Evolutionary conservation across 2,888 invertebrate genomes (phyloP).

Genomic region (Prosopocoilus inquinatus): DNA sequence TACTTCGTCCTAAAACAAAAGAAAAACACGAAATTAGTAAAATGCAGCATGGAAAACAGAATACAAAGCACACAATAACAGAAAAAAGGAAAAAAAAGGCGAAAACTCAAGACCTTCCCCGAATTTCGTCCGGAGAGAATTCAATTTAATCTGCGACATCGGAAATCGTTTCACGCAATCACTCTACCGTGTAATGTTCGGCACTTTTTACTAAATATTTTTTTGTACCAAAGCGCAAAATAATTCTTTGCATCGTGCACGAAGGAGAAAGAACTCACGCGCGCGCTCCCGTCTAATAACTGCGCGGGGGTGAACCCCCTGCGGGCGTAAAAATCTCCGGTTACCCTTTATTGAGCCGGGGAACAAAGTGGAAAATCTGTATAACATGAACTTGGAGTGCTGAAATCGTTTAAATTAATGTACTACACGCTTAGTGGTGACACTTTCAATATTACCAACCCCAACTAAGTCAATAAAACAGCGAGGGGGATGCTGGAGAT

Average conservation of each 20-base stretch:
- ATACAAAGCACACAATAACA: constrained; percentile 2
- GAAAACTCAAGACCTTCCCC: no score
- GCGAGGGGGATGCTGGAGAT: constrained; percentile 29
- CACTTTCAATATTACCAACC: constrained; percentile 43
- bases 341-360: constrained; percentile 14
- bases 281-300: no score
- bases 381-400: constrained; percentile 23
- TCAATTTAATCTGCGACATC: no score
- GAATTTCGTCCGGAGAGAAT: no score
- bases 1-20: constrained; percentile 54
- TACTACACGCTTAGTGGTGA: constrained; percentile 41
- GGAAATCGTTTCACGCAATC: no score
- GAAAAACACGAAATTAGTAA: constrained; percentile 46
- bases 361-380: constrained; percentile 27
- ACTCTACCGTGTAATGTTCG: neutral
- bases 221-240: neutral
- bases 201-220: neutral
- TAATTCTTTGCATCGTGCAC: no score
- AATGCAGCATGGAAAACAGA: constrained; percentile 11
- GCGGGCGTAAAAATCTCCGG: constrained; percentile 7
- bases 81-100: no score
- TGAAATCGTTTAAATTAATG: constrained; percentile 39
- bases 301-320: no score
- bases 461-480: constrained; percentile 43
- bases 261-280: no score